A percentile compares a stretch with the other conserved stretches of the same genome.
Conservation (phyloP, 2,888 invertebrate species). For the Resseliella maxima region DNA sequence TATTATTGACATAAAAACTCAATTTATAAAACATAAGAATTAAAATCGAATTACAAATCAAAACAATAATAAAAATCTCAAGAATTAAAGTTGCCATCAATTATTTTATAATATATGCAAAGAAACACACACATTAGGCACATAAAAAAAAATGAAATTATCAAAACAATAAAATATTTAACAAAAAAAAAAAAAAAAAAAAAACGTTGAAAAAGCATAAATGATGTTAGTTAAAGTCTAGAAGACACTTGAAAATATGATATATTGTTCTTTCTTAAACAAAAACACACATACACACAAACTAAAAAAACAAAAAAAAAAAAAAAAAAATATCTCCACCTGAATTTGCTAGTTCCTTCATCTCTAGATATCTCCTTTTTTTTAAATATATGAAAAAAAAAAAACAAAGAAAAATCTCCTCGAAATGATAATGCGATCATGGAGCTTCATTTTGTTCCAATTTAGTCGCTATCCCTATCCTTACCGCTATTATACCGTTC, state of each 20-base stretch:
- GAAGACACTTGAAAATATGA: not conserved
- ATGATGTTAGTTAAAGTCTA: not conserved
- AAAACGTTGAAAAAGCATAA: not conserved
- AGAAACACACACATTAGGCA: too few relatives aligned
- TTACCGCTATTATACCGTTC: too few relatives aligned
- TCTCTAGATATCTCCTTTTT: not conserved
- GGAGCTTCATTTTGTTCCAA: too few relatives aligned
- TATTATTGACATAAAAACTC: not conserved
- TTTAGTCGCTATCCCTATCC: too few relatives aligned
- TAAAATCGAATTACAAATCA: not conserved
- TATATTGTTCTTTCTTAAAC: too few relatives aligned
- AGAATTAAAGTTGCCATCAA: slow-evolving; percentile 2
- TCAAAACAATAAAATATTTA: not conserved
- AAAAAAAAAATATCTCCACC: not conserved
- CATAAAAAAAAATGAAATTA: not conserved
- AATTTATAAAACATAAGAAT: not conserved
- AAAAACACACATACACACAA: too few relatives aligned
- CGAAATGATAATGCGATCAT: too few relatives aligned
- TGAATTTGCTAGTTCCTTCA: not conserved
- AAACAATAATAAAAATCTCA: not conserved
- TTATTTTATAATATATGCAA: not conserved
- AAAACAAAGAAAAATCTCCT: too few relatives aligned
- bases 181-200: too few relatives aligned
- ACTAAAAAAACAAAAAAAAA: too few relatives aligned
- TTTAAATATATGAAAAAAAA: too few relatives aligned